Evolutionary conservation across 1,140 invertebrate genomes (phyloP), one percentile per base, ranked within the genome.

Genomic region (Pseudomyrmex cubaensis): DNA sequence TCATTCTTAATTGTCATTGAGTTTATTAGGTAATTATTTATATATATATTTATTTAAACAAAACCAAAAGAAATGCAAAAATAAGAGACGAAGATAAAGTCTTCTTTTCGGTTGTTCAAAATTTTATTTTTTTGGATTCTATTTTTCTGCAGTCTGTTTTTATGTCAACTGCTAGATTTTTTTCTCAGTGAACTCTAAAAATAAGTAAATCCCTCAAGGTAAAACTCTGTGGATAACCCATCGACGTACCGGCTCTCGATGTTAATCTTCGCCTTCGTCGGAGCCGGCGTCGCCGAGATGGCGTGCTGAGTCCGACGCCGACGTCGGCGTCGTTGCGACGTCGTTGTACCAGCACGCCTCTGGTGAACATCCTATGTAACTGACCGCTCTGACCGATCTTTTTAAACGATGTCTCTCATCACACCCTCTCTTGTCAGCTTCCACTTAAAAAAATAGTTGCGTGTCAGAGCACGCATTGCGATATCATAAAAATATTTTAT

Each of bases 361-460:
- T 83, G 63, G 84, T 78, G 91, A 88, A 90, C 86, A 85, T 87
- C 86, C 87, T 87, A 74, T 44, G 88, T 90, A 91, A 48, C 84
- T 84, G 88, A 87, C 67, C 83, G 67, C 44, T 61, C 35, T 35
- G 74, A 62, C 57, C 63, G 80, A 88, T 87, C 80, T 88, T 89
- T 90, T 88, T 69, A 89, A 91, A 89, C 67, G 62, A 22, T 59
- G 61, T 72, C 54, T 35, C 69, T 85, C 90, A 89, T 89, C 90
- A 91, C 90, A 91, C 90, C 91, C 90, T 91, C 85, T 50, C 54
- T 56, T 64, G 76, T 83, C 61, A 56, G 66, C 87, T 87, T 67
- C n/a, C 61, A 17, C 20, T 13, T 25, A 25, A 25, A 4, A 8
- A 67, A 85, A 87, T 8, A 35, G 15, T 66, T 5, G 12, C 17